Conservation (phyloP, 1,140 invertebrate genomes). For the Eufriesea mexicana region DNA sequence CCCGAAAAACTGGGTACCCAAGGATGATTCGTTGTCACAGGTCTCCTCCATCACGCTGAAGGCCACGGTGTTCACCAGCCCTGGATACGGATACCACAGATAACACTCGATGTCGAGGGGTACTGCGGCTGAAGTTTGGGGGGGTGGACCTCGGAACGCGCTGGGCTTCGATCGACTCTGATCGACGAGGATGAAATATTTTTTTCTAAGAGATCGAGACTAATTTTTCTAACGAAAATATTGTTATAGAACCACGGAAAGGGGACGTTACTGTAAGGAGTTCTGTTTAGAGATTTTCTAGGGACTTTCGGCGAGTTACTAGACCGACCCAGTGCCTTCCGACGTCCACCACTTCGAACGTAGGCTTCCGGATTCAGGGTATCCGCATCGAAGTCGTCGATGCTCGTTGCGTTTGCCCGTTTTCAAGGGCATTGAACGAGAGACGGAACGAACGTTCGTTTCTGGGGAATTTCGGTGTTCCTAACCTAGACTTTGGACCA, state of each 20-base stretch:
- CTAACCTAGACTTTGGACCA: not conserved
- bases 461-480: not conserved
- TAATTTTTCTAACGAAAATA: not conserved
- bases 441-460: not conserved
- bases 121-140: too few species aligned
- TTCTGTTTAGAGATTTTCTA: not conserved
- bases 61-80: conserved; percentile 66
- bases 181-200: not conserved
- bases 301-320: not conserved
- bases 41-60: conserved; percentile 61
- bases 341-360: not conserved
- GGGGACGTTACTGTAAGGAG: not conserved
- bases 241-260: not conserved
- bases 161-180: not conserved
- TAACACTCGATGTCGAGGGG: conserved; percentile 53
- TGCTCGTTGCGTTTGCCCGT: not conserved
- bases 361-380: conserved; percentile 29
- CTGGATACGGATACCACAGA: conserved; percentile 70
- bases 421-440: not conserved
- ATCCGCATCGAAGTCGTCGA: not conserved
- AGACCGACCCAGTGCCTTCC: not conserved
- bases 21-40: not conserved
- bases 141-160: not conserved
- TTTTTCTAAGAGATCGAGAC: not conserved
- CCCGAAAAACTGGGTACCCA: not conserved